Evolutionary conservation across 2,113 vertebrate genomes (phyloP).

Genomic region (Micromys minutus): DNA sequence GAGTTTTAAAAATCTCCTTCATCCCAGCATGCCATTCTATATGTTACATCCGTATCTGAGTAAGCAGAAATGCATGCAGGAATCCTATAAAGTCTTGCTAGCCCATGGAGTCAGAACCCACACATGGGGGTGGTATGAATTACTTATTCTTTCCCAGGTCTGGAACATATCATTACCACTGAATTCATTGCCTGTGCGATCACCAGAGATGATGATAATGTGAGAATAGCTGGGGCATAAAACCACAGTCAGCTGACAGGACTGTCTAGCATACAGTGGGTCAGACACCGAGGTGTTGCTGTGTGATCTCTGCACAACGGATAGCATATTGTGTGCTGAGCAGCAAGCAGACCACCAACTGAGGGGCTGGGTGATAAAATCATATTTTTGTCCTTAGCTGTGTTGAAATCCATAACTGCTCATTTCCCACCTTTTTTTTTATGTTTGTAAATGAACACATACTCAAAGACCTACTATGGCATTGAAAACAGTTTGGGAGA

Average conservation of each 20-base stretch:
- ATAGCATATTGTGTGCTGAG: neutral
- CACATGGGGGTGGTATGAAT: constrained; percentile 58
- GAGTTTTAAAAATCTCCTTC: constrained; percentile 53
- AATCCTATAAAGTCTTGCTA: constrained; percentile 62
- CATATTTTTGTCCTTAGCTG: neutral
- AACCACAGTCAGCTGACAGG: constrained; percentile 46
- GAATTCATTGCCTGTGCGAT: constrained; percentile 58
- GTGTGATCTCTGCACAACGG: constrained; percentile 34
- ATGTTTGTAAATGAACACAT: neutral
- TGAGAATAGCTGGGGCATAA: constrained; percentile 47
- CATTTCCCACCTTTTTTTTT: constrained; percentile 1
- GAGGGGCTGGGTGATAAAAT: neutral
- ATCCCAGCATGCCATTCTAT: constrained; percentile 48
- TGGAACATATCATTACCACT: constrained; percentile 73
- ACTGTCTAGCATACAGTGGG: constrained; percentile 7
- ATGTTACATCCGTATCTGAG: constrained; percentile 61
- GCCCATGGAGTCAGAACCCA: constrained; percentile 65
- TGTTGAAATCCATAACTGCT: neutral
- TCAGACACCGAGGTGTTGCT: constrained; percentile 37
- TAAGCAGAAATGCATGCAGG: constrained; percentile 62
- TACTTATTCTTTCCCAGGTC: constrained; percentile 55
- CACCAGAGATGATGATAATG: constrained; percentile 56
- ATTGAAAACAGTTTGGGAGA: neutral
- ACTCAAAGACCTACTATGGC: neutral
- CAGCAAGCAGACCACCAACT: constrained; percentile 8